Evolutionary conservation across 2,797 vertebrate species (phyloP), one percentile per base, ranked within the genome.

Genomic region (Lepidocolaptes lacrymiger): DNA sequence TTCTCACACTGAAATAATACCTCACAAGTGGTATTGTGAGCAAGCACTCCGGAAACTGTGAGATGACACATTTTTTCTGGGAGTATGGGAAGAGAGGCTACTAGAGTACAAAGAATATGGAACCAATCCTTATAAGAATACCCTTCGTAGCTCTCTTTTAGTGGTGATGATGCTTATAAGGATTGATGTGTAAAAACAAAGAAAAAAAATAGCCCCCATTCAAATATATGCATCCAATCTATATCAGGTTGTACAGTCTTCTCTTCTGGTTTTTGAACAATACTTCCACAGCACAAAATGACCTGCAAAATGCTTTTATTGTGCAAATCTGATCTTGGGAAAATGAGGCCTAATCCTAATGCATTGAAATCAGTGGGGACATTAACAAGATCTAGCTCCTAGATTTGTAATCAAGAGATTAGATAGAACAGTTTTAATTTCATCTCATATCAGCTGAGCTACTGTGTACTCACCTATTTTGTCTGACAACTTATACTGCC

Each of bases 51-150:
- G 43, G 55, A 68, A 87, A 30, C 20, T 0, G 0, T 49, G 51
- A 66, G 19, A 41, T 73, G 44, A 46, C 8, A 44, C 16, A 17
- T 76, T 83, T 75, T 84, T 88, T 88, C 54, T 61, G 23, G 2
- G 36, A 16, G 0, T 72, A 24, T 62, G 30, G 39, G 43, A 79
- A 75, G 27, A 73, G 27, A 69, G 5, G 7, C 6, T 69, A 48
- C 39, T 0, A 2, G 12, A 61, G 8, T 34, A 37, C 4, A 14
- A 85, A 62, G 37, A 75, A 58, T 37, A 51, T 0, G 4, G 26
- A 87, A 58, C 3, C 11, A 58, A 32, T 36, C 28, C 10, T 58
- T 41, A 43, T 14, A 66, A 66, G 24, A 28, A 24, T 28, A 27
- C 3, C 24, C 9, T 54, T 41, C 43, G 15, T 20, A 43, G 3